Percentiles rank a stretch among this genome's conserved stretches.
Conservation (phyloP, 2,113 vertebrate genomes). For the Hiodon alosoides region DNA sequence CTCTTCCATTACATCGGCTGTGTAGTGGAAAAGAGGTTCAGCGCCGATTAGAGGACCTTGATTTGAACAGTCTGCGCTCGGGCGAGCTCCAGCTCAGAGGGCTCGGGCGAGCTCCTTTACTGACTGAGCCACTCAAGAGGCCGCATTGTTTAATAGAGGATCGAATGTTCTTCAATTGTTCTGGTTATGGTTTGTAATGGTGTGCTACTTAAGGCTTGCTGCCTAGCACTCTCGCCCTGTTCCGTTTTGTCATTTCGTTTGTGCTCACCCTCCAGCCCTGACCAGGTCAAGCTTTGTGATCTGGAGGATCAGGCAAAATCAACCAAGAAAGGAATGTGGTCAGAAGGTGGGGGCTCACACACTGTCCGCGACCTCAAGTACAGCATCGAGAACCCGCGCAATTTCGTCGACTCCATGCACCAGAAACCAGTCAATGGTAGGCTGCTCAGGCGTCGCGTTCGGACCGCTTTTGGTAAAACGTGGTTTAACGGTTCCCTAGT, state of each 20-base stretch:
- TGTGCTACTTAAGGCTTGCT: too few relatives aligned
- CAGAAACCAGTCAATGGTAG: constrained; percentile 95
- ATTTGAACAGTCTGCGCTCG: too few relatives aligned
- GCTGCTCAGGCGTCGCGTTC: not conserved
- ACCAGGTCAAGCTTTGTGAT: constrained; percentile 85
- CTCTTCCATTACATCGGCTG: too few relatives aligned
- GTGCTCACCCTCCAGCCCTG: constrained; percentile 62
- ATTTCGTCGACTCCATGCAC: constrained; percentile 93
- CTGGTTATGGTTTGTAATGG: too few relatives aligned
- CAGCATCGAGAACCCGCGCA: constrained; percentile 85
- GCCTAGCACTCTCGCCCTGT: not conserved
- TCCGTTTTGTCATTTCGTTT: not conserved
- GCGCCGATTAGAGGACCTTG: too few relatives aligned
- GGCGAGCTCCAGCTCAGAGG: too few relatives aligned
- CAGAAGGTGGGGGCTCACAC: constrained; percentile 77
- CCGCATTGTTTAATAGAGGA: too few relatives aligned
- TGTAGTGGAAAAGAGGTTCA: too few relatives aligned
- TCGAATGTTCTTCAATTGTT: too few relatives aligned
- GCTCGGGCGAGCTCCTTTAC: too few relatives aligned
- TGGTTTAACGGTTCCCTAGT: not conserved
- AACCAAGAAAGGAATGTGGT: constrained; percentile 86
- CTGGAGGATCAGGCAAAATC: constrained; percentile 85
- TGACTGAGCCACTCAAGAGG: too few relatives aligned
- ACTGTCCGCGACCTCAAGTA: constrained; percentile 90
- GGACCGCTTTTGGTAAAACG: not conserved